Conservation (phyloP, 2,888 invertebrate genomes). For the Eristalis intricaria region DNA sequence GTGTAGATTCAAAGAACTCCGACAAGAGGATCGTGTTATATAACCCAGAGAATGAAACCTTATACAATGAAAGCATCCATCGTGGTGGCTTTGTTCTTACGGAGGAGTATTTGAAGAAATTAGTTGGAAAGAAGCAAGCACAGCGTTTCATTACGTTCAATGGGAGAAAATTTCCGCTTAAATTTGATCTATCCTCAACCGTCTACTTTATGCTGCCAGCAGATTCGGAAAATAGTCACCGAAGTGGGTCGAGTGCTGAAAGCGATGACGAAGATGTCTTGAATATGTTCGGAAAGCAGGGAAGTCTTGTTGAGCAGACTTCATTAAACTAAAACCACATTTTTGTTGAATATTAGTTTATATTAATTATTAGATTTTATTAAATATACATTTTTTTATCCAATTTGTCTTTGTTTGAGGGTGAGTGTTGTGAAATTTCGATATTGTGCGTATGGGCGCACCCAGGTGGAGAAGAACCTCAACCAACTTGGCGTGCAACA, state of each 20-base stretch:
- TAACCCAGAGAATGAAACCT: conserved; percentile 1
- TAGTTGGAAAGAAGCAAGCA: conserved; percentile 75
- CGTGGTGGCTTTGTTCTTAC: conserved; percentile 74
- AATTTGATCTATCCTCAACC: conserved; percentile 75
- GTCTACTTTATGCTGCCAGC: conserved; percentile 77
- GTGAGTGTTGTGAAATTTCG: neutral
- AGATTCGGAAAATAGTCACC: conserved; percentile 18
- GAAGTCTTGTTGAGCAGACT: conserved; percentile 19
- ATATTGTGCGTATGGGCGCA: neutral
- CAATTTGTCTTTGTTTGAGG: neutral
- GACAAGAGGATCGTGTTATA: conserved; percentile 23
- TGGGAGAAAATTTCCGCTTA: conserved; percentile 73
- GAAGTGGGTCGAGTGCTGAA: conserved; percentile 10
- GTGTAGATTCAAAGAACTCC: neutral
- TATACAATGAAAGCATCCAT: neutral
- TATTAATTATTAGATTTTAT: neutral
- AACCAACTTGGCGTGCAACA: too few relatives aligned
- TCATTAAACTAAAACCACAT: neutral
- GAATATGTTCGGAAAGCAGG: conserved; percentile 42
- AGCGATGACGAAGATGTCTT: conserved; percentile 46
- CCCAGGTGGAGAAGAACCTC: too few relatives aligned
- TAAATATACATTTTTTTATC: neutral
- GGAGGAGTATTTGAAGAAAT: conserved; percentile 74
- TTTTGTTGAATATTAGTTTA: neutral
- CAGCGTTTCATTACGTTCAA: conserved; percentile 76